phyloP scores from a whole-genome alignment of 2,797 vertebrate species.

The Neopelma chrysocephalum region DNA sequence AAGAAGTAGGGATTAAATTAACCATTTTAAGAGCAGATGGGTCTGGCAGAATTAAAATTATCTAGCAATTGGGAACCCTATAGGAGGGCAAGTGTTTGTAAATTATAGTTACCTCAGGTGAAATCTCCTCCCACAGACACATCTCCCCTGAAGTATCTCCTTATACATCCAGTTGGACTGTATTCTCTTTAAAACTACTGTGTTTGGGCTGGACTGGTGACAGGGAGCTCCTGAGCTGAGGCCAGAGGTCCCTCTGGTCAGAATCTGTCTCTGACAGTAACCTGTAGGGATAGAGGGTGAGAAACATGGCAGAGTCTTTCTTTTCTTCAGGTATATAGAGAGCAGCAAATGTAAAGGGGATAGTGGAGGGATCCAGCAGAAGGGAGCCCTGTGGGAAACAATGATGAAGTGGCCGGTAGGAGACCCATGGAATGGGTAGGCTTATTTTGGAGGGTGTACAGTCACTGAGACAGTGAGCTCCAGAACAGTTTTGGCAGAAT shows the following conservation, averaged over 20 bases:
- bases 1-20: background rate
- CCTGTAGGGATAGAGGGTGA: background rate
- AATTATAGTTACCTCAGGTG: background rate
- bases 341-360: background rate
- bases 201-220: background rate
- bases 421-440: background rate
- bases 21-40: background rate
- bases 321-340: background rate
- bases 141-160: background rate
- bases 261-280: background rate
- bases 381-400: background rate
- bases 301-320: background rate
- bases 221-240: background rate
- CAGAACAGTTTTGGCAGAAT: background rate
- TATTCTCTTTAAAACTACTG: background rate
- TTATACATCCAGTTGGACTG: rapidly evolving
- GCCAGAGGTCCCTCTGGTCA: background rate
- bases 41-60: background rate
- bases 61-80: background rate
- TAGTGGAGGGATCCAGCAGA: background rate
- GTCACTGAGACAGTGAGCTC: background rate
- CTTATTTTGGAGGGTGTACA: background rate
- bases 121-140: background rate
- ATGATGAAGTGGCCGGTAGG: background rate
- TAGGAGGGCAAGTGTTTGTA: background rate